phyloP scores from a whole-genome alignment of 2,797 vertebrate genomes.

The Gymnothorax reevesii region DNA sequence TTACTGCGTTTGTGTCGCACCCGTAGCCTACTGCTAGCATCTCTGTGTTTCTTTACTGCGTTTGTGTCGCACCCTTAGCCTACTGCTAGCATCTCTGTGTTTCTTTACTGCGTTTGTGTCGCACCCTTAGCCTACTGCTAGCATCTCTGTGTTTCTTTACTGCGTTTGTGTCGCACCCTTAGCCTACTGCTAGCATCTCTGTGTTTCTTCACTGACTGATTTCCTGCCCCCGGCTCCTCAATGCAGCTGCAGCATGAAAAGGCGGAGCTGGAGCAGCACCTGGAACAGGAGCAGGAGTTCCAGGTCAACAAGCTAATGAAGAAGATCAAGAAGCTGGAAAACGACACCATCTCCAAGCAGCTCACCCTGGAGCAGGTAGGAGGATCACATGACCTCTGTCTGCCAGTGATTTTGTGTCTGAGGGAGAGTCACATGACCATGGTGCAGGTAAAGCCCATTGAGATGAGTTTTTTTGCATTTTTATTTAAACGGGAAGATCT shows the following conservation, averaged over 20 bases:
- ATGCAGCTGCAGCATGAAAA: constrained; percentile 95
- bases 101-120: too few relatives aligned
- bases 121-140: too few relatives aligned
- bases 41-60: too few relatives aligned
- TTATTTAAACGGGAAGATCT: too few relatives aligned
- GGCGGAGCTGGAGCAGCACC: constrained; percentile 95
- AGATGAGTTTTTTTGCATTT: background rate
- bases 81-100: too few relatives aligned
- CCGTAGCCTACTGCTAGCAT: too few relatives aligned
- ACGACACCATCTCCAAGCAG: constrained; percentile 98
- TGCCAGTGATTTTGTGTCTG: background rate
- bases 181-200: background rate
- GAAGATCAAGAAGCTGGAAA: constrained; percentile 99
- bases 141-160: too few relatives aligned
- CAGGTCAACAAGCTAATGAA: constrained; percentile 99
- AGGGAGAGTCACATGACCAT: background rate
- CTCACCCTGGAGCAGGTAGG: constrained; percentile 96
- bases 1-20: too few relatives aligned
- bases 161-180: too few relatives aligned
- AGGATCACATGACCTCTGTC: background rate
- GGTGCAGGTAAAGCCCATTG: background rate
- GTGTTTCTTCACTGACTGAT: background rate
- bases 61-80: too few relatives aligned
- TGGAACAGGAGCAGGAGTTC: constrained; percentile 98
- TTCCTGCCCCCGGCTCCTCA: background rate